phyloP scores from a whole-genome alignment of 2,113 vertebrate species.

The Chionomys nivalis region DNA sequence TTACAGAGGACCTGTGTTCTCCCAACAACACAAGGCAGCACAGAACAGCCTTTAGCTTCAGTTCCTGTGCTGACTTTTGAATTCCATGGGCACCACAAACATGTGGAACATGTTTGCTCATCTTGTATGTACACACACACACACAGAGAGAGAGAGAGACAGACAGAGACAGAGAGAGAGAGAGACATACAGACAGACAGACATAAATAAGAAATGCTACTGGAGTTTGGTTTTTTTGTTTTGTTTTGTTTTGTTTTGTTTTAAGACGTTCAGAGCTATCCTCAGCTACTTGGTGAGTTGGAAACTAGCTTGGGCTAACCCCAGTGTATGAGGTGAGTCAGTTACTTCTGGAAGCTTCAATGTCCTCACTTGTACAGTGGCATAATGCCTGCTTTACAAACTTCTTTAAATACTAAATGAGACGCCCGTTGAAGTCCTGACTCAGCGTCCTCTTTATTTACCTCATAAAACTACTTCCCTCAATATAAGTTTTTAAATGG shows the following conservation, averaged over 20 bases:
- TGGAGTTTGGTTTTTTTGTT: not conserved
- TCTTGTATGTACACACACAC: not conserved
- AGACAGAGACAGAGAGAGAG: no score
- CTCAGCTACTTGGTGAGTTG: not conserved
- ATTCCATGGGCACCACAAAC: not conserved
- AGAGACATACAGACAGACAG: no score
- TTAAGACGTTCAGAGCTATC: not conserved
- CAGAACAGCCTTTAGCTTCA: not conserved
- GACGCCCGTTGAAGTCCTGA: not conserved
- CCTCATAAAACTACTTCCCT: conserved; percentile 63
- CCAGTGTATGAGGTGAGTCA: not conserved
- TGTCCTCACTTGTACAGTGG: not conserved
- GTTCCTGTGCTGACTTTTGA: not conserved
- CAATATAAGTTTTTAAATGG: conserved; percentile 63
- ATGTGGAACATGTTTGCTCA: no score
- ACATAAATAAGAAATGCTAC: not conserved
- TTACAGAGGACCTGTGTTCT: not conserved
- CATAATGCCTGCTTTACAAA: not conserved
- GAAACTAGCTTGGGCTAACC: not conserved
- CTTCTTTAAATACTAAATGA: not conserved
- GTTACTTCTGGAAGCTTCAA: not conserved
- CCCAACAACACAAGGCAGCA: not conserved
- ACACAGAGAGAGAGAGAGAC: no score
- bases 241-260: not conserved
- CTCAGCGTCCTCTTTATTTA: conserved; percentile 8